Conservation (phyloP, 2,888 invertebrate species). For the Andrena chrysosceles region DNA sequence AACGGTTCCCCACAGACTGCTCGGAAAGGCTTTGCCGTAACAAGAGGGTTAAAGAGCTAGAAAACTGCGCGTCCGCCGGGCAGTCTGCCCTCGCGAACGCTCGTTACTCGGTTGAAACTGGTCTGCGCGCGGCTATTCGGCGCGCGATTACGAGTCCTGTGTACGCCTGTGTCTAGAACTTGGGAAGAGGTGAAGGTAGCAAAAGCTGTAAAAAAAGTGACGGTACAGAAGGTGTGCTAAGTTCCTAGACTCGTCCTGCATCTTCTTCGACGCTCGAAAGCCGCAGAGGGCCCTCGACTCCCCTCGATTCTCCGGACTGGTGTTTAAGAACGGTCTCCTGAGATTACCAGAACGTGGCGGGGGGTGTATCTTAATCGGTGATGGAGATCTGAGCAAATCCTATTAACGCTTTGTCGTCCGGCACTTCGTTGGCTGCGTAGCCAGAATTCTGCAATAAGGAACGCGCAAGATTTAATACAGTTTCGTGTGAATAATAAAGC, state of each 20-base stretch:
- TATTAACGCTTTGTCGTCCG: slow-evolving; percentile 97
- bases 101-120: not conserved
- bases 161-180: slow-evolving; percentile 25
- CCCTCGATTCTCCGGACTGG: slow-evolving; percentile 49
- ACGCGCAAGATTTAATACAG: not conserved
- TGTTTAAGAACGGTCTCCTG: slow-evolving; percentile 71
- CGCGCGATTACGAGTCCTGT: not conserved
- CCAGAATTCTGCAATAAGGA: slow-evolving; percentile 87
- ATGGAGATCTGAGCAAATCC: slow-evolving; percentile 99
- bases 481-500: no score
- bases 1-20: not conserved
- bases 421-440: slow-evolving; percentile 90
- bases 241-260: slow-evolving; percentile 10
- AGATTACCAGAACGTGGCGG: slow-evolving; percentile 62
- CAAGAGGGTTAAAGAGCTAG: slow-evolving; percentile 11
- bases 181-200: slow-evolving; percentile 60
- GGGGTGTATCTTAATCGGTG: slow-evolving; percentile 88
- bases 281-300: slow-evolving; percentile 47
- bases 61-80: not conserved
- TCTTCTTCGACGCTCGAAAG: not conserved
- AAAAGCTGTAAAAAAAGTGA: slow-evolving; percentile 58
- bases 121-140: not conserved
- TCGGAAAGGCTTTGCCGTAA: not conserved
- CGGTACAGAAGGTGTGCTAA: slow-evolving; percentile 24
- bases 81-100: not conserved